Evolutionary conservation across 1,140 invertebrate genomes (phyloP).

Genomic region (Pseudobourletiella spinata): DNA sequence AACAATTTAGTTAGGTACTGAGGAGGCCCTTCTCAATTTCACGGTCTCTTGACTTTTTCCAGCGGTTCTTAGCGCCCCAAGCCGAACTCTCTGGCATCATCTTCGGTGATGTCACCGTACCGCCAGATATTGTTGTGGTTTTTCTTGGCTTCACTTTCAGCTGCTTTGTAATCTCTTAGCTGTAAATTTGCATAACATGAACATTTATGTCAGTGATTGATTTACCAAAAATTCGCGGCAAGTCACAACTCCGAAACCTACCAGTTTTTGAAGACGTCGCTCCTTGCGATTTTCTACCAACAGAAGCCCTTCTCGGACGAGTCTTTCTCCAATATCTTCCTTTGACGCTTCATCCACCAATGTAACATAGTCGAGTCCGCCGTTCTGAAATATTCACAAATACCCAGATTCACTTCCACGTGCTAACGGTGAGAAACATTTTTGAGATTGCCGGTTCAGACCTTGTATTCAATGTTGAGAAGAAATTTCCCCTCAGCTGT

Average conservation of each 20-base stretch:
- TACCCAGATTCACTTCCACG: background rate
- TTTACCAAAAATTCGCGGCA: no score
- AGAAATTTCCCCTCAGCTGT: conserved; percentile 52
- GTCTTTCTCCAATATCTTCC: conserved; percentile 69
- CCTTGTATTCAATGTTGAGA: conserved; percentile 62
- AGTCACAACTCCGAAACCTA: conserved; percentile 41
- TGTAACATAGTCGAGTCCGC: conserved; percentile 59
- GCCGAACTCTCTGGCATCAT: conserved; percentile 86
- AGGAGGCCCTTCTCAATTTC: background rate
- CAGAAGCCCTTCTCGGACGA: conserved; percentile 77
- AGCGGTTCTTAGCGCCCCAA: conserved; percentile 16
- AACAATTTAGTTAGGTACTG: background rate
- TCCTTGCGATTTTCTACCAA: conserved; percentile 72
- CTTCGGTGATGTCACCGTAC: conserved; percentile 92
- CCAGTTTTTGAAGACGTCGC: conserved; percentile 66
- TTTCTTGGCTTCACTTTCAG: conserved; percentile 75
- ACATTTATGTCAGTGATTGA: no score
- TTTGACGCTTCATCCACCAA: conserved; percentile 61
- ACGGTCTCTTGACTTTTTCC: background rate
- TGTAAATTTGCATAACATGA: no score
- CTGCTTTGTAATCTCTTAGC: conserved; percentile 68
- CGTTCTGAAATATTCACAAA: conserved; percentile 35
- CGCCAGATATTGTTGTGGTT: conserved; percentile 82
- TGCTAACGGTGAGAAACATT: no score
- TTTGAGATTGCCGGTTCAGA: no score